phyloP scores from a whole-genome alignment of 2,113 vertebrate genomes.

The Sakesphorus luctuosus region DNA sequence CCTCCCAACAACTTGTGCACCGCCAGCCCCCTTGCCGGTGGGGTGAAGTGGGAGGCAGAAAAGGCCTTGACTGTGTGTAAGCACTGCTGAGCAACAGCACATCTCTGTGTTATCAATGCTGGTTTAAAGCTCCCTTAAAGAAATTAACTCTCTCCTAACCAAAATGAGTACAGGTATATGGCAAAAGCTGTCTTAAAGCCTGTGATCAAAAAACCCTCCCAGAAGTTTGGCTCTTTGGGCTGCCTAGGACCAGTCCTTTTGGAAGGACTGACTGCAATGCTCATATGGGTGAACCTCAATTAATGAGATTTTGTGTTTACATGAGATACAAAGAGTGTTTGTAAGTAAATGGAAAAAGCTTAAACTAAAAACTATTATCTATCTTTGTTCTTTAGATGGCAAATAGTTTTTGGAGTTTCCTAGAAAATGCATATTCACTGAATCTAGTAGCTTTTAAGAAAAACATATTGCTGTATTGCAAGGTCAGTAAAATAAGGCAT shows the following conservation, averaged over 20 bases:
- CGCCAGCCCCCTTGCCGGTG: fast-evolving
- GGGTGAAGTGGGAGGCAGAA: neutral
- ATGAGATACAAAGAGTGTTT: neutral
- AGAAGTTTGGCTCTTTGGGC: neutral
- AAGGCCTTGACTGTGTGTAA: neutral
- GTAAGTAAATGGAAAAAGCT: neutral
- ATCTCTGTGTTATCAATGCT: neutral
- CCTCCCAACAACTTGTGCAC: neutral
- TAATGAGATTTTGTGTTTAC: neutral
- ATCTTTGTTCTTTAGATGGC: neutral
- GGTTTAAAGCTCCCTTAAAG: neutral
- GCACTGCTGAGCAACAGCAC: neutral
- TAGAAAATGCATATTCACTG: neutral
- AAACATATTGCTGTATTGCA: fast-evolving
- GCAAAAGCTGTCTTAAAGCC: neutral
- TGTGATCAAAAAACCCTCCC: neutral
- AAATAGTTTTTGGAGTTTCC: neutral
- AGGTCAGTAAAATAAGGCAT: neutral
- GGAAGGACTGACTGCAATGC: neutral
- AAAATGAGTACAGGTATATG: neutral
- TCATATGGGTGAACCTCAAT: neutral
- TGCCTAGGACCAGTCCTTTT: neutral
- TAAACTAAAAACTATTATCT: neutral
- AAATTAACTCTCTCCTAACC: neutral
- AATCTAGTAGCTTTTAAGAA: neutral